Percentiles rank a stretch among this genome's conserved stretches.
Evolutionary conservation across 1,140 invertebrate genomes (phyloP).

Genomic region (Panagrolaimus sp.): DNA sequence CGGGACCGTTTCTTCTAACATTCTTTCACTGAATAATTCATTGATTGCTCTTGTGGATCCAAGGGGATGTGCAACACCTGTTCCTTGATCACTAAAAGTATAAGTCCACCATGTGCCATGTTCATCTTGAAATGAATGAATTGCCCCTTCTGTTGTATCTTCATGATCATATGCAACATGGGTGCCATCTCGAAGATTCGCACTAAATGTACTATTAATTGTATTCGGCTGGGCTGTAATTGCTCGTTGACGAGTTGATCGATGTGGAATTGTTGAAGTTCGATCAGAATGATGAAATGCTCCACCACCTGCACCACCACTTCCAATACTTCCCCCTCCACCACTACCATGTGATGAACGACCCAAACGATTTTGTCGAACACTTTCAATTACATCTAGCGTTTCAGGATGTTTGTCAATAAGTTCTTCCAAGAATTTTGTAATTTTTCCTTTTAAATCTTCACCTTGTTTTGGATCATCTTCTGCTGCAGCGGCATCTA

Average conservation of each 20-base stretch:
- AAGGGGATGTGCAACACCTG: conserved; percentile 50
- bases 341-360: neutral
- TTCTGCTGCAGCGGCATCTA: neutral
- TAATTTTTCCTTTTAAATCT: conserved; percentile 54
- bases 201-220: neutral
- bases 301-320: neutral
- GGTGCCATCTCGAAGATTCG: conserved; percentile 55
- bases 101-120: conserved; percentile 70
- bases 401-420: conserved; percentile 57
- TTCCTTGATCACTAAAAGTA: conserved; percentile 73
- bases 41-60: conserved; percentile 41
- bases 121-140: conserved; percentile 67
- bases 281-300: neutral
- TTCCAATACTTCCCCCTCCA: too few relatives aligned
- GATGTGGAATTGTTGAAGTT: neutral
- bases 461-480: conserved; percentile 6
- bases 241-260: neutral
- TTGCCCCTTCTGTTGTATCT: conserved; percentile 76
- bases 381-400: conserved; percentile 53
- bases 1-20: too few relatives aligned
- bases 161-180: conserved; percentile 77
- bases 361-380: conserved; percentile 45
- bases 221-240: too few relatives aligned
- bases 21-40: conserved; percentile 34
- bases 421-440: conserved; percentile 52